A percentile compares a stretch with the other conserved stretches of the same genome.
These are phyloP conservation scores for Hestina assimilis DNA, from an alignment of 1,140 invertebrate species.

Conservation along the genomic window DNA sequence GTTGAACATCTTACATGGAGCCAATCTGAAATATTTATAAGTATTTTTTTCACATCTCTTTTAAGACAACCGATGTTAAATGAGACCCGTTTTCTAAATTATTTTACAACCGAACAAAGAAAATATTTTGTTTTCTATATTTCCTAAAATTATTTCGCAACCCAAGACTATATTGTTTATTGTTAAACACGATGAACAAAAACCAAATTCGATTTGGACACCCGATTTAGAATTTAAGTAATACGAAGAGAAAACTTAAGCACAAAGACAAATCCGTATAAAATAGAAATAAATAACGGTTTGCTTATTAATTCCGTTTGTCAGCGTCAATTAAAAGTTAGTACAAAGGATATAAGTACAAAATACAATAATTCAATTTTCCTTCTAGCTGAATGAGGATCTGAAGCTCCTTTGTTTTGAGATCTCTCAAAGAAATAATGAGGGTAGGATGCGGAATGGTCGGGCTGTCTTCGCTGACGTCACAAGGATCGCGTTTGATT, in stretches of 20 bases:
- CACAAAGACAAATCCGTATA: not conserved
- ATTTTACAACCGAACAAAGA: too few relatives aligned
- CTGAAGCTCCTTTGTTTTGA: constrained; percentile 28
- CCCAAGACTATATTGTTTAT: too few relatives aligned
- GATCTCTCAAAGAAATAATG: constrained; percentile 33
- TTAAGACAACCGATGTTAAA: too few relatives aligned
- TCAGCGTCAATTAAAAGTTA: constrained; percentile 30
- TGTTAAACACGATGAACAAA: too few relatives aligned
- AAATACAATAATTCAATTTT: constrained; percentile 31
- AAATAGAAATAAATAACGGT: not conserved
- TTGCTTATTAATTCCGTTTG: constrained; percentile 1
- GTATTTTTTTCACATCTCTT: too few relatives aligned
- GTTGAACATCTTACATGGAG: too few relatives aligned
- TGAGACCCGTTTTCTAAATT: too few relatives aligned
- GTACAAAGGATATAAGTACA: constrained; percentile 23
- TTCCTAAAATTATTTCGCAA: too few relatives aligned
- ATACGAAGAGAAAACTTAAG: not conserved
- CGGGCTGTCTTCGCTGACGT: constrained; percentile 4
- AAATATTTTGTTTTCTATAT: too few relatives aligned
- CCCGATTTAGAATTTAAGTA: too few relatives aligned
- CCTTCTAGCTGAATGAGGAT: constrained; percentile 11
- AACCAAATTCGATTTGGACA: too few relatives aligned
- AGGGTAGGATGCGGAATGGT: constrained; percentile 17
- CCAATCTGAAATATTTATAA: too few relatives aligned
- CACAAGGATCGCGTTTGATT: not conserved